phyloP scores from a whole-genome alignment of 2,113 vertebrate genomes.

The Phalacrocorax carbo region DNA sequence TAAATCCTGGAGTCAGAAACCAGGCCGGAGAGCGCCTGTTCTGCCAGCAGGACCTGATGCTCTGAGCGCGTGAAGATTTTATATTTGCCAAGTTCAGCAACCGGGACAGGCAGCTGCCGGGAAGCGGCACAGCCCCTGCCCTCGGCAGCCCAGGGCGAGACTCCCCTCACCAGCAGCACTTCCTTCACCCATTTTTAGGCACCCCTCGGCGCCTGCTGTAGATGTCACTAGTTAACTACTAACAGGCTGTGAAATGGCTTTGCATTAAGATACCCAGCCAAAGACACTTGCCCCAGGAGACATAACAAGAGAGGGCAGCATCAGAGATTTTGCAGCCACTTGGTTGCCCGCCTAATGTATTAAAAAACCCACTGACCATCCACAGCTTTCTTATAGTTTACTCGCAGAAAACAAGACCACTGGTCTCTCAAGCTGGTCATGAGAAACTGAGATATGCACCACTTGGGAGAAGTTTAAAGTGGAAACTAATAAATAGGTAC shows the following conservation, averaged over 20 bases:
- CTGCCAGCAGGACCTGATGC: accelerated
- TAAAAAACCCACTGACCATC: background rate
- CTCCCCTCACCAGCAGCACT: background rate
- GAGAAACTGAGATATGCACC: background rate
- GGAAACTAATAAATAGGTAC: background rate
- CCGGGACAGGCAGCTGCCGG: background rate
- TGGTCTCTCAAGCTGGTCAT: background rate
- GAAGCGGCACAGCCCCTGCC: background rate
- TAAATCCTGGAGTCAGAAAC: background rate
- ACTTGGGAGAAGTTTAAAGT: background rate
- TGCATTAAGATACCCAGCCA: background rate
- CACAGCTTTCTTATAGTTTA: background rate
- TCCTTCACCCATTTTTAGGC: background rate
- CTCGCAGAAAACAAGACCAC: background rate
- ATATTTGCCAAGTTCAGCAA: background rate
- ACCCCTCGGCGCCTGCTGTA: background rate
- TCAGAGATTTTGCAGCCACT: background rate
- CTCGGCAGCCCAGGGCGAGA: background rate
- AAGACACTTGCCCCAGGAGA: background rate
- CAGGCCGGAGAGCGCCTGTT: background rate
- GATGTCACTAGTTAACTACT: background rate
- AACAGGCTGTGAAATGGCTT: background rate
- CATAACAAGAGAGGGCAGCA: background rate
- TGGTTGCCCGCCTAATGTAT: background rate
- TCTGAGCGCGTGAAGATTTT: background rate